Base-by-base conservation (phyloP, 2,888 invertebrate genomes). In the Kryphioiulus occultus region DNA sequence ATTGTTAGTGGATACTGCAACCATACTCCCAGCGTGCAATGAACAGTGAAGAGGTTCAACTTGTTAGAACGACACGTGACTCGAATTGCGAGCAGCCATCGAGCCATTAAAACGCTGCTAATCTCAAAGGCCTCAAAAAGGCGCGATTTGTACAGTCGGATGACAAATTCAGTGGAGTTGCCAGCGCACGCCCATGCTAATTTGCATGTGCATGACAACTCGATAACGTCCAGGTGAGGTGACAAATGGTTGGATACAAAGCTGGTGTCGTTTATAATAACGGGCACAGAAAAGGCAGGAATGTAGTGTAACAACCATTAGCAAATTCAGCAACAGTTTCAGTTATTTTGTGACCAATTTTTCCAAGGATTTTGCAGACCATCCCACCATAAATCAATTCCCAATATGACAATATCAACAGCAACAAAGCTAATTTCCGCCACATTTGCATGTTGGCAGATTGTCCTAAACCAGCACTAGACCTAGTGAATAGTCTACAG, bases 91-190 rank as follows among this genome's bases (percentile, higher is more conserved):
- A n/a, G 9, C 59, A 59, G 15, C 59, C 19, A 59, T n/a, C 59
- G 59, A 19, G 59, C 59, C 59, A n/a, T 59, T 59, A 59, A 59
- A 59, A 59, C 59, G 59, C 59, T 59, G 59, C n/a, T 59, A 59
- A 59, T 59, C 59, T 59, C 59, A 19, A 59, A 59, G 59, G 59
- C 19, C 59, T 59, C 2, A 17, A n/a, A 59, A 59, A n/a, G 59
- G 59, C 59, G 59, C 59, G 59, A 59, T 59, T 59, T 59, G 59
- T 59, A 59, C 59, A 59, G 59, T 59, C n/a, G n/a, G 59, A 59
- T 59, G 59, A 59, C 59, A 59, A 59, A 59, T 59, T 59, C n/a
- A n/a, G 59, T 1, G 9, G 47, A 47, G 10, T 17, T 47, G 47
- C 47, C 17, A 9, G 59, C 7, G 59, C 59, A 59, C 59, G 59